These are phyloP conservation scores for Drosophila tripunctata DNA, from an alignment of 2,888 invertebrate species.

Conservation along the genomic window DNA sequence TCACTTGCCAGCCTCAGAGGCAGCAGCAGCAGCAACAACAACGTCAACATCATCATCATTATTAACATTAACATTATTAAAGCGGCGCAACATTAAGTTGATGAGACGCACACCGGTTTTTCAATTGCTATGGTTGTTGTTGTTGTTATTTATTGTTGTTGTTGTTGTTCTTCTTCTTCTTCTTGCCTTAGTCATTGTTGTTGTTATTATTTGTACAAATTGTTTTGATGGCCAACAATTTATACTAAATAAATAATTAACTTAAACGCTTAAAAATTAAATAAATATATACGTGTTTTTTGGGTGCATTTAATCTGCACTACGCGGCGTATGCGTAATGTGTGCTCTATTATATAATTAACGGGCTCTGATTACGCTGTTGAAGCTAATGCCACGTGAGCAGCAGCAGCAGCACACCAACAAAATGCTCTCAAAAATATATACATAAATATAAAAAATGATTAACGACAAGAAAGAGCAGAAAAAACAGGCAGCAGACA, in stretches of 20 bases:
- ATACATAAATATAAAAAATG: conserved; percentile 9
- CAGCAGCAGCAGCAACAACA: conserved; percentile 22
- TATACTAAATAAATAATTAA: neutral
- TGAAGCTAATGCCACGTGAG: conserved; percentile 59
- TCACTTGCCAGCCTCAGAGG: conserved; percentile 31
- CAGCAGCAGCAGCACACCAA: too few relatives aligned
- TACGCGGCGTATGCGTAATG: conserved; percentile 49
- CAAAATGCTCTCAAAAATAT: neutral
- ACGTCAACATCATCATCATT: conserved; percentile 7
- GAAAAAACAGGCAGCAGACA: too few relatives aligned
- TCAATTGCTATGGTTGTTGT: conserved; percentile 25
- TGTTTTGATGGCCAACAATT: neutral
- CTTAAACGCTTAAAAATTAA: neutral
- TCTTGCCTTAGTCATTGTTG: neutral
- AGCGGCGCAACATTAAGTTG: conserved; percentile 9
- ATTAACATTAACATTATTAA: conserved; percentile 20
- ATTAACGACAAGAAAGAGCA: conserved; percentile 24
- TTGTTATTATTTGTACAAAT: conserved; percentile 10
- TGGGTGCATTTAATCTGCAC: neutral
- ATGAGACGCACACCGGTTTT: conserved; percentile 59
- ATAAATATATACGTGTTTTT: neutral
- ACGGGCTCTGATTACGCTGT: conserved; percentile 15
- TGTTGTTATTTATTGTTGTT: conserved; percentile 18
- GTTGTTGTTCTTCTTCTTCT: conserved; percentile 18
- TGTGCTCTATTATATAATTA: conserved; percentile 42